These are phyloP conservation scores for Pseudococcus viburni DNA, from an alignment of 2,888 invertebrate genomes.

Conservation along the genomic window DNA sequence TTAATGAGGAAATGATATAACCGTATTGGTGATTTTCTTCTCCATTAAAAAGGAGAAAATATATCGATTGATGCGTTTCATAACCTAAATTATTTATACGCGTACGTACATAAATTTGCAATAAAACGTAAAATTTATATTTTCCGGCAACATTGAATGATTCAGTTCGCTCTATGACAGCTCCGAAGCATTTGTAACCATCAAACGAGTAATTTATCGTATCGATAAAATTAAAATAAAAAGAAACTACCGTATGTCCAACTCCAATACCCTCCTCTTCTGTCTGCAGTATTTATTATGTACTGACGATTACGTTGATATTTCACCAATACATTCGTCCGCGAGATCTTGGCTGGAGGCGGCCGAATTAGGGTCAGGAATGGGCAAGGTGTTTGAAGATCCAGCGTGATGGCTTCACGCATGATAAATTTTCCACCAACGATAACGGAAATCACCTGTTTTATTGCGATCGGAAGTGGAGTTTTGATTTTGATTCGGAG, in stretches of 20 bases:
- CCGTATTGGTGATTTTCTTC: conserved; percentile 27
- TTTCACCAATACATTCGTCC: not conserved
- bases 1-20: conserved; percentile 29
- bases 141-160: conserved; percentile 20
- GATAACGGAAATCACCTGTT: conserved; percentile 36
- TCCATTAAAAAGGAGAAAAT: conserved; percentile 35
- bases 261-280: not conserved
- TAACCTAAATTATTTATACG: conserved; percentile 19
- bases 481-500: not conserved
- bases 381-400: conserved; percentile 10
- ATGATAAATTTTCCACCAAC: conserved; percentile 8
- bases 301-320: not conserved
- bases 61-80: not conserved
- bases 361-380: conserved; percentile 4
- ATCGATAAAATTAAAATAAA: not conserved
- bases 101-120: not conserved
- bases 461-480: not conserved
- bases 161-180: conserved; percentile 10
- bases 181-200: not conserved
- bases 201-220: not conserved
- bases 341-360: not conserved
- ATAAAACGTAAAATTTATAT: conserved; percentile 31
- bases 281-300: not conserved
- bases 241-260: not conserved
- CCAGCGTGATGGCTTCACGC: not conserved